Conservation (phyloP, 2,797 vertebrate genomes). For the Hafferia zeledoni region DNA sequence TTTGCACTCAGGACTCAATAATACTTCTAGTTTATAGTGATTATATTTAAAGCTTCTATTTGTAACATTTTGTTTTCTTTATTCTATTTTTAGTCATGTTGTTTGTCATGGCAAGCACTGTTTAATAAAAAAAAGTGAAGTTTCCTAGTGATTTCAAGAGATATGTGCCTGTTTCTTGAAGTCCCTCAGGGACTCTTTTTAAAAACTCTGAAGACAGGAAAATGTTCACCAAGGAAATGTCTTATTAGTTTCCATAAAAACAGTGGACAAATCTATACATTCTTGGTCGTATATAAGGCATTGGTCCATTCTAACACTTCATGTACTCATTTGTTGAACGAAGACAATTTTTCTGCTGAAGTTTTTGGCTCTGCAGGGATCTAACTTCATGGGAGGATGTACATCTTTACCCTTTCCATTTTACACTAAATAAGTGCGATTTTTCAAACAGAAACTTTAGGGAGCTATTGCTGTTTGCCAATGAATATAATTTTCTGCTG, state of each 20-base stretch:
- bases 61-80: conserved; percentile 53
- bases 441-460: neutral
- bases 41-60: conserved; percentile 53
- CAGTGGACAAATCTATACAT: neutral
- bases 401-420: neutral
- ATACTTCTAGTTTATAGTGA: conserved; percentile 21
- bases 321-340: neutral
- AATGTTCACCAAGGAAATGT: conserved; percentile 10
- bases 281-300: neutral
- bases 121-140: conserved; percentile 43
- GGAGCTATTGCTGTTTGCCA: neutral
- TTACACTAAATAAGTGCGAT: neutral
- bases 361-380: neutral
- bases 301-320: neutral
- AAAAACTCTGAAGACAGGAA: neutral
- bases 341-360: neutral
- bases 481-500: neutral
- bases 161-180: conserved; percentile 4
- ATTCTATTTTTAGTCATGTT: conserved; percentile 59
- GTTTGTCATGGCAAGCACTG: conserved; percentile 64
- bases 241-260: neutral
- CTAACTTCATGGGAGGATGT: neutral
- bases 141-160: conserved; percentile 47
- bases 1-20: conserved; percentile 7
- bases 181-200: neutral